Base-by-base conservation (phyloP, 2,113 vertebrate species). In the Macquaria australasica region DNA sequence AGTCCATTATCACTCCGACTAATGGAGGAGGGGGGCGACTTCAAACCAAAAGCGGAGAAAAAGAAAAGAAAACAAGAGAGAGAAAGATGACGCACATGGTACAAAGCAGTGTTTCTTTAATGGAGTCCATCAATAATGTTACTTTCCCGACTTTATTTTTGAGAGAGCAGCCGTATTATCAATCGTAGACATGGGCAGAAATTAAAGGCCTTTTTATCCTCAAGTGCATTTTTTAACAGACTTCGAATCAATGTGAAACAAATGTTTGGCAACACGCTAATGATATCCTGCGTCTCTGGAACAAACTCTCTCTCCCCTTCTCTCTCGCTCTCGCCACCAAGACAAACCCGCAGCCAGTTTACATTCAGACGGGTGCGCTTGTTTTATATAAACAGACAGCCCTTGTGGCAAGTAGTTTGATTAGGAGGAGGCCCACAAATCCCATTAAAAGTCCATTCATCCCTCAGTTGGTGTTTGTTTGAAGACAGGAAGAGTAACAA, bases 361-460 rank as follows among this genome's bases (percentile, higher is more conserved):
- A 94, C 93, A 91, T 91, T 90, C 56, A 90, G 92, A 87, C 83
- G 94, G 90, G 93, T 88, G 91, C 89, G 91, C 88, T 95, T 88
- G 89, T 88, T 94, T 94, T 92, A 89, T 84, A 74, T 95, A 96
- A 96, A 95, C 93, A 95, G 89, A 91, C 87, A 85, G 79, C 56
- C 84, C 88, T 90, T 94, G 94, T 94, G 95, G 95, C 92, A 79
- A 83, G 82, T 73, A 53, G 92, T 93, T 91, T 96, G 95, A 96
- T 96, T 94, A 95, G 93, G 93, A 95, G 94, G 94, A 95, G 95
- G 93, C 86, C 89, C 91, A 82, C 92, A 89, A 94, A 95, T 93
- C 94, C 91, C 93, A 96, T 96, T 95, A 96, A 96, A 96, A 96
- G 90, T 92, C 90, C 77, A 95, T 96, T 91, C 73, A 81, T 91